phyloP scores from a whole-genome alignment of 2,113 vertebrate genomes.

The Seriola rivoliana region DNA sequence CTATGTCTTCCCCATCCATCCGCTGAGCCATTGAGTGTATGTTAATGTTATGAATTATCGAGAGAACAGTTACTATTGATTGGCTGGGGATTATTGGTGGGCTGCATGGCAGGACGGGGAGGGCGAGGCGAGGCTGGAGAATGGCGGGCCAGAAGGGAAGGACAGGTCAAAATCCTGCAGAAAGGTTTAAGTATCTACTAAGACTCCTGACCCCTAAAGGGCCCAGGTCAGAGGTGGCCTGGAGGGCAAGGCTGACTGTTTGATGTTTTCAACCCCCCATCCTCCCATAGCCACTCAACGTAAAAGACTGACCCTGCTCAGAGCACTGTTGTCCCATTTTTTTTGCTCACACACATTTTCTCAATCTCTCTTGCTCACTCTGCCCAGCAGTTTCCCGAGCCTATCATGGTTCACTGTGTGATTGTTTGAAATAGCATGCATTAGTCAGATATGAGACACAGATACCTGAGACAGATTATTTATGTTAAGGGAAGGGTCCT shows the following conservation, averaged over 20 bases:
- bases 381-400: conserved; percentile 35
- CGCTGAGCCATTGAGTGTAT: conserved; percentile 86
- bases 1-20: conserved; percentile 88
- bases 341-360: conserved; percentile 36
- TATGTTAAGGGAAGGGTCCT: conserved; percentile 66
- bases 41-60: conserved; percentile 92
- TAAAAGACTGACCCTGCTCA: conserved; percentile 30
- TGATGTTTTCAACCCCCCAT: conserved; percentile 47
- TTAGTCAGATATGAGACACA: conserved; percentile 73
- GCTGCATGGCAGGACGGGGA: conserved; percentile 61
- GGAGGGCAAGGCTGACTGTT: conserved; percentile 69
- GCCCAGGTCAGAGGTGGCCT: conserved; percentile 80
- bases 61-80: conserved; percentile 90
- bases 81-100: conserved; percentile 85
- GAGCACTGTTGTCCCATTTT: conserved; percentile 10
- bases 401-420: conserved; percentile 24
- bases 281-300: conserved; percentile 10
- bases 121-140: conserved; percentile 52
- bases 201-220: conserved; percentile 78
- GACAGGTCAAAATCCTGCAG: conserved; percentile 80
- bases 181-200: conserved; percentile 82
- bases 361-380: conserved; percentile 15
- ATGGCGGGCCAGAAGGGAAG: conserved; percentile 65
- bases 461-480: conserved; percentile 71
- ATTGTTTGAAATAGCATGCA: conserved; percentile 74